Evolutionary conservation across 2,888 invertebrate genomes (phyloP).

Genomic region (Minunthozetes semirufus): DNA sequence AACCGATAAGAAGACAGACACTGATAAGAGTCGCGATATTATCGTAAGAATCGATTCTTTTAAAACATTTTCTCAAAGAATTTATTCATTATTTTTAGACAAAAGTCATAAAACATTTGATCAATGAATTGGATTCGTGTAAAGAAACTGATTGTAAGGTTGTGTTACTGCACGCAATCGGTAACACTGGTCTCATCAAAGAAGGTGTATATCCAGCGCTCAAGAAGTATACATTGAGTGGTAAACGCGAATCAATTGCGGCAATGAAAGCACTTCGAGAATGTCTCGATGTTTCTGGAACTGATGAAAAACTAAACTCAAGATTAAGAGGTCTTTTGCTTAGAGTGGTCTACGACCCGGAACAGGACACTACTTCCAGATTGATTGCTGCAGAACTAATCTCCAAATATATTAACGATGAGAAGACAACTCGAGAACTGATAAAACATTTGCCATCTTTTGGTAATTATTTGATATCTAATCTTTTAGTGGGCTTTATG

Average conservation of each 20-base stretch:
- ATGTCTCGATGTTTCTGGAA: conserved; percentile 24
- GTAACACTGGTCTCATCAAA: conserved; percentile 35
- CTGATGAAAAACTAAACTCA: conserved; percentile 9
- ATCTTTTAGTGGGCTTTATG: too few relatives aligned
- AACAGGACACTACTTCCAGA: conserved; percentile 42
- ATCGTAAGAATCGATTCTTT: not conserved
- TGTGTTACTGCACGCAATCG: conserved; percentile 35
- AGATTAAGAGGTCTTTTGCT: conserved; percentile 27
- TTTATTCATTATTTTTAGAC: conserved; percentile 10
- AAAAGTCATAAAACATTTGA: conserved; percentile 30
- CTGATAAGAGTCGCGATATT: not conserved
- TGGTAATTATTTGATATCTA: not conserved
- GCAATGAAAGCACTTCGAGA: conserved; percentile 37
- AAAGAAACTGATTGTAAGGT: conserved; percentile 38
- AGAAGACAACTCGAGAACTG: conserved; percentile 19
- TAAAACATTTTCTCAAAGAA: not conserved
- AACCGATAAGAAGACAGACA: not conserved
- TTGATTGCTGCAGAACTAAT: conserved; percentile 43
- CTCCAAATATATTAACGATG: conserved; percentile 35
- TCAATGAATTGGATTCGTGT: conserved; percentile 33
- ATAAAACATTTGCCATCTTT: conserved; percentile 28
- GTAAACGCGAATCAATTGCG: conserved; percentile 38
- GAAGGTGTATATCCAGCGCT: conserved; percentile 18
- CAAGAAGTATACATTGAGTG: conserved; percentile 29
- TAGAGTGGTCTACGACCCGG: conserved; percentile 34